A percentile compares a stretch with the other conserved stretches of the same genome.
phyloP scores from a whole-genome alignment of 2,888 invertebrate genomes.

The Julus scandinavius region DNA sequence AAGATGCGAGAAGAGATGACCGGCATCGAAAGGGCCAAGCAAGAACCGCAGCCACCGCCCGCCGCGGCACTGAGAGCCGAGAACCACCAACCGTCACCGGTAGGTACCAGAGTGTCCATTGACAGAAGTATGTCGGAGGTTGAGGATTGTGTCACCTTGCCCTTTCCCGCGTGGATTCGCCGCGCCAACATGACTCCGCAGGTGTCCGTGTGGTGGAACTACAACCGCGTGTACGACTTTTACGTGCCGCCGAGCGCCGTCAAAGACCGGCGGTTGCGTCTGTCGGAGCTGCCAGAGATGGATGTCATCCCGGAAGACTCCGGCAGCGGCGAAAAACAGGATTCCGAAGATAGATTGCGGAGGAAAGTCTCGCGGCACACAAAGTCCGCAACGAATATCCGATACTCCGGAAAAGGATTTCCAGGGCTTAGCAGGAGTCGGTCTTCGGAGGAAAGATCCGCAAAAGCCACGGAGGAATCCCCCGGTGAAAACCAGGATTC shows the following conservation, averaged over 20 bases:
- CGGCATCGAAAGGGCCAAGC: slow-evolving; percentile 58
- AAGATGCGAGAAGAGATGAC: slow-evolving; percentile 58
- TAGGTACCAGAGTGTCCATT: slow-evolving; percentile 53
- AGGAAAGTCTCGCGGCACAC: not conserved
- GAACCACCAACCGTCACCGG: slow-evolving; percentile 18
- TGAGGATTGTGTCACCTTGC: slow-evolving; percentile 55
- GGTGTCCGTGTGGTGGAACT: slow-evolving; percentile 57
- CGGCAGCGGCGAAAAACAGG: not conserved
- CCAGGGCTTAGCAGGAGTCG: not conserved
- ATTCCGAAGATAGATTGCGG: not conserved
- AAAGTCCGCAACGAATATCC: not conserved
- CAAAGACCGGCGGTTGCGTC: not conserved
- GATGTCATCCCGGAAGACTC: not conserved
- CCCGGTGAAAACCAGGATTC: too few species aligned
- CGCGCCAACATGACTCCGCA: slow-evolving; percentile 50
- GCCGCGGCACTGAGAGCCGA: not conserved
- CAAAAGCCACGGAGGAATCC: too few species aligned
- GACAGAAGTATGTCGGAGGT: slow-evolving; percentile 58
- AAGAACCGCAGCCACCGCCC: not conserved
- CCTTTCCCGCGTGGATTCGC: slow-evolving; percentile 52
- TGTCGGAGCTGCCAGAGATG: not conserved
- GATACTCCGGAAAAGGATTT: not conserved
- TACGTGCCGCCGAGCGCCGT: slow-evolving; percentile 19
- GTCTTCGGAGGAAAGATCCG: not conserved
- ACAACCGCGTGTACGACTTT: slow-evolving; percentile 55